Base-by-base conservation (phyloP, 1,140 invertebrate genomes). In the Drosophila arawakana region DNA sequence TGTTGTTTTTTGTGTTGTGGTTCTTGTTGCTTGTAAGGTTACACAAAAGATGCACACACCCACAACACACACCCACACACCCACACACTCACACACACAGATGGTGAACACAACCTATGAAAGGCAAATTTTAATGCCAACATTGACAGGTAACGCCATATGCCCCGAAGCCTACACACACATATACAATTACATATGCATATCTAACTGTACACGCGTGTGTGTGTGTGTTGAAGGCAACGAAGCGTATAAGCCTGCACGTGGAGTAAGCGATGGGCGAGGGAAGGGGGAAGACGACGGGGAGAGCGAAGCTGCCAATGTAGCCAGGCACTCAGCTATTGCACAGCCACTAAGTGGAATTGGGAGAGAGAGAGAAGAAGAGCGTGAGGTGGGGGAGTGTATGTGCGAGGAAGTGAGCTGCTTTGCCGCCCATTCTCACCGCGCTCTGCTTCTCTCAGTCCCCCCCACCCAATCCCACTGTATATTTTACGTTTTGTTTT, bases 111-210 rank as follows among this genome's bases (percentile, higher is more conserved):
- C 46, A 63, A 73, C 66, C 62, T 70, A 80, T 86, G 73, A 83
- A 88, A 88, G 77, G 83, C 80, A 88, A 88, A 88, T 88, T 88
- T 80, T 88, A 88, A 88, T 88, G 83, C 83, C 80, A 86, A 88
- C 79, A 88, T 88, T 88, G 83, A 78, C 83, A 82, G 68, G 76
- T 81, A 73, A 69, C 66, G 67, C 63, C 75, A 62, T 76, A 69
- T 81, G 75, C 43, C 34, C 59, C 34, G 25, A 41, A 35, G 49
- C 44, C 30, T 43, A 30, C 47, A 52, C 43, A 65, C 10, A 65
- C 47, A 65, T 30, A 37, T 50, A 10, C 10, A 43, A 25, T 39
- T 39, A 30, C 15, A 41, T 34, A 65, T 54, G 46, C 50, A 39
- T 18, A 41, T 13, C 10, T 49, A 34, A 71, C 37, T 55, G 41